phyloP scores from a whole-genome alignment of 2,888 invertebrate species.

The Phania funesta region DNA sequence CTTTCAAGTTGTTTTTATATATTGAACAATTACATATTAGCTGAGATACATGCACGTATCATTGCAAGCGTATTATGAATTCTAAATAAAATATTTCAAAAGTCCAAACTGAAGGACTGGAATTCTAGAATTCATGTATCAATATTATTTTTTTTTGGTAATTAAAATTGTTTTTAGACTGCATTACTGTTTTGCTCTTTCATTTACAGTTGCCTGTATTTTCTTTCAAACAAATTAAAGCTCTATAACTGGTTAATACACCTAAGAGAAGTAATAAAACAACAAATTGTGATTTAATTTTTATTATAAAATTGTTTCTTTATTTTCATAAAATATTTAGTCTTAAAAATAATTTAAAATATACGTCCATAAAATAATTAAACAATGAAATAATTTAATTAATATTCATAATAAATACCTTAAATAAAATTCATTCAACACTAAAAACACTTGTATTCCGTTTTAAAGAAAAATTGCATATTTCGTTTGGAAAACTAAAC shows the following conservation, averaged over 20 bases:
- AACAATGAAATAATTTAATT: background rate
- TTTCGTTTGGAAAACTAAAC: conserved; percentile 59
- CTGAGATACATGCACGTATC: too few species aligned
- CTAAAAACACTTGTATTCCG: conserved; percentile 46
- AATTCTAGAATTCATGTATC: too few species aligned
- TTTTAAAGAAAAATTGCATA: conserved; percentile 76
- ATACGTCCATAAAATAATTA: background rate
- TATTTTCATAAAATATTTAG: conserved; percentile 9
- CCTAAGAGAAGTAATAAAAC: conserved; percentile 44
- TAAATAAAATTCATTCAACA: conserved; percentile 50
- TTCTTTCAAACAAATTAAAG: background rate
- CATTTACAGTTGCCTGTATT: too few species aligned
- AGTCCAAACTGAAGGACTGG: too few species aligned
- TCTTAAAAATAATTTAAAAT: conserved; percentile 45
- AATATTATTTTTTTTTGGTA: too few species aligned
- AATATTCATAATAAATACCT: conserved; percentile 43
- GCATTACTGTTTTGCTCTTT: too few species aligned
- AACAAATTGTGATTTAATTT: conserved; percentile 34
- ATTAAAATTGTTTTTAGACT: too few species aligned
- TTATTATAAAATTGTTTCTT: conserved; percentile 25
- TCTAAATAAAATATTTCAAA: too few species aligned
- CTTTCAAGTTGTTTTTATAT: too few species aligned
- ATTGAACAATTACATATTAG: too few species aligned
- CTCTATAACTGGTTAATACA: background rate
- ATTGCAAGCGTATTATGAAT: too few species aligned